Evolutionary conservation across 2,797 vertebrate genomes (phyloP).

Genomic region (Cirrhinus molitorella): DNA sequence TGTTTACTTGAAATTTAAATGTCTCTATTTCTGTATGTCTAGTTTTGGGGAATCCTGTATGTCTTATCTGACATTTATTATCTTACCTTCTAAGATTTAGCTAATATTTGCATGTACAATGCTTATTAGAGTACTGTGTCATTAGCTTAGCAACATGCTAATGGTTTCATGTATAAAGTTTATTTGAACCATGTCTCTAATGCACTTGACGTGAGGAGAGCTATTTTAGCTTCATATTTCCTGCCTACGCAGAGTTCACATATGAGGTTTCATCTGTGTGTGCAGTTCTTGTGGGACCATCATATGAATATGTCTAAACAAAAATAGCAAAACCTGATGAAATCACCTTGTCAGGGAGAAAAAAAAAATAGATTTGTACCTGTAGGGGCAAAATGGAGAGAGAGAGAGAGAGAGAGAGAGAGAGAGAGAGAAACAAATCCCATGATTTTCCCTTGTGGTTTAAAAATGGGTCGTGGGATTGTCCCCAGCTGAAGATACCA

Average conservation of each 20-base stretch:
- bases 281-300: not conserved
- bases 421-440: not conserved
- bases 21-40: not conserved
- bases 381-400: not conserved
- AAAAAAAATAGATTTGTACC: not conserved
- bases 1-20: not conserved
- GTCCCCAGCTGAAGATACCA: not conserved
- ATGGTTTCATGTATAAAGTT: not conserved
- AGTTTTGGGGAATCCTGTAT: not conserved
- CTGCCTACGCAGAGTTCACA: not conserved
- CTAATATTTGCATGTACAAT: not conserved
- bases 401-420: not conserved
- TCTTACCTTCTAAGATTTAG: not conserved
- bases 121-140: not conserved
- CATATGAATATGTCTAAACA: not conserved
- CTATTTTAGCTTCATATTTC: not conserved
- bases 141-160: not conserved
- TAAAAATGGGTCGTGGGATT: not conserved
- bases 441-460: not conserved
- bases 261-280: not conserved
- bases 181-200: no score
- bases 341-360: slow-evolving; percentile 2
- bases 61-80: not conserved
- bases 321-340: slow-evolving; percentile 14
- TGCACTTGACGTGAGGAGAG: not conserved